phyloP scores from a whole-genome alignment of 2,797 vertebrate genomes.

The Ceyx erithaca region DNA sequence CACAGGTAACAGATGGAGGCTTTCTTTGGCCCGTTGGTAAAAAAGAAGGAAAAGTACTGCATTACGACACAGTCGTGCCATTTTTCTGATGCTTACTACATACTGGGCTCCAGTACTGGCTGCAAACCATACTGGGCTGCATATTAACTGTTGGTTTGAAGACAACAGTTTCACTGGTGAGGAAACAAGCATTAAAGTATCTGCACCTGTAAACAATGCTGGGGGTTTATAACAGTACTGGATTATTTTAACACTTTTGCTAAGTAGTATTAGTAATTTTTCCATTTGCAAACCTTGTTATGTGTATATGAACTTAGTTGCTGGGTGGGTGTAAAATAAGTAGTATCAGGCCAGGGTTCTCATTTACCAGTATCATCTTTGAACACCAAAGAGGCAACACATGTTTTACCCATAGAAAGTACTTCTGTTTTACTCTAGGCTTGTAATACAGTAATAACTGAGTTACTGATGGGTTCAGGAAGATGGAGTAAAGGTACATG shows the following conservation, averaged over 20 bases:
- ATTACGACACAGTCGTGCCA: not conserved
- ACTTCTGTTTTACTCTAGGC: not conserved
- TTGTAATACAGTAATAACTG: not conserved
- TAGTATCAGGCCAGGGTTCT: not conserved
- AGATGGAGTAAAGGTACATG: not conserved
- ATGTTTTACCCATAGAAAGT: not conserved
- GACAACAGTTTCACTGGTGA: not conserved
- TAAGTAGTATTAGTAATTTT: not conserved
- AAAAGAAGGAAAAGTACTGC: not conserved
- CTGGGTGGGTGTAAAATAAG: not conserved
- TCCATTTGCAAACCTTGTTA: not conserved
- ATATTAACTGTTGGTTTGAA: not conserved
- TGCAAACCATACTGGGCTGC: too few species aligned
- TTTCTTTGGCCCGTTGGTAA: not conserved
- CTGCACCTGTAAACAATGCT: not conserved
- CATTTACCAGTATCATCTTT: not conserved
- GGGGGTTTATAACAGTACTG: not conserved
- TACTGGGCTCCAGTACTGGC: not conserved
- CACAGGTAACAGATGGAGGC: conserved; percentile 83
- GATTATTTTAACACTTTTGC: not conserved
- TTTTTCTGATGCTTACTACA: not conserved
- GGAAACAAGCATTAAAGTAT: not conserved
- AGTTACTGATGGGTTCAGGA: not conserved
- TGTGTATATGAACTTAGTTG: not conserved
- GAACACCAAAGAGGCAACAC: not conserved